These are phyloP conservation scores for Hoplias malabaricus DNA, from an alignment of 2,113 vertebrate species.

Conservation along the genomic window DNA sequence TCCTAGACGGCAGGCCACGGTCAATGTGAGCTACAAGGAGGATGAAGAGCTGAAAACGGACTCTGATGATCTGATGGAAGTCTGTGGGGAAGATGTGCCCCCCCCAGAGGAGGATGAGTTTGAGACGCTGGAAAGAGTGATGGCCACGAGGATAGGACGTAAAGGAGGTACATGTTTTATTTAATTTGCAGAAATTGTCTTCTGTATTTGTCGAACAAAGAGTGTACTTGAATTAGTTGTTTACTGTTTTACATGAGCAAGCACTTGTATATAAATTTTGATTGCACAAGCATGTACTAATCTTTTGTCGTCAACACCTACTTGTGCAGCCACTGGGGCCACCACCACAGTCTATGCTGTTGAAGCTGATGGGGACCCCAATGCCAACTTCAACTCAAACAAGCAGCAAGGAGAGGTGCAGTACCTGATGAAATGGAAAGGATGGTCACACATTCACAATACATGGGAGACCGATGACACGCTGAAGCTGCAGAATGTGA, in stretches of 20 bases:
- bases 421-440: constrained; percentile 99
- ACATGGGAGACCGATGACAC: constrained; percentile 99
- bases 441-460: constrained; percentile 98
- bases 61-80: constrained; percentile 94
- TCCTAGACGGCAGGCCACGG: constrained; percentile 92
- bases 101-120: constrained; percentile 96
- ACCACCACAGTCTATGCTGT: constrained; percentile 94
- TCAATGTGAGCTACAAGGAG: constrained; percentile 97
- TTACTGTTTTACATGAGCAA: background rate
- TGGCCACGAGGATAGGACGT: constrained; percentile 88
- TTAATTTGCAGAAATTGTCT: background rate
- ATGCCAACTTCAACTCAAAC: constrained; percentile 81
- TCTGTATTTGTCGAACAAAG: background rate
- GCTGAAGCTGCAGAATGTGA: constrained; percentile 93
- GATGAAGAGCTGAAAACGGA: constrained; percentile 96
- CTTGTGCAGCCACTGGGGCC: constrained; percentile 84
- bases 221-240: background rate
- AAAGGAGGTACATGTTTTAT: constrained; percentile 82
- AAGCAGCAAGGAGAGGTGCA: constrained; percentile 87
- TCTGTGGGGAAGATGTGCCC: constrained; percentile 92
- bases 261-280: background rate
- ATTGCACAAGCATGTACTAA: background rate
- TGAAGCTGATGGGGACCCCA: constrained; percentile 95
- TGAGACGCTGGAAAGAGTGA: constrained; percentile 95
- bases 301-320: background rate